Base-by-base conservation (phyloP, 1,140 invertebrate species). In the Galleria mellonella region DNA sequence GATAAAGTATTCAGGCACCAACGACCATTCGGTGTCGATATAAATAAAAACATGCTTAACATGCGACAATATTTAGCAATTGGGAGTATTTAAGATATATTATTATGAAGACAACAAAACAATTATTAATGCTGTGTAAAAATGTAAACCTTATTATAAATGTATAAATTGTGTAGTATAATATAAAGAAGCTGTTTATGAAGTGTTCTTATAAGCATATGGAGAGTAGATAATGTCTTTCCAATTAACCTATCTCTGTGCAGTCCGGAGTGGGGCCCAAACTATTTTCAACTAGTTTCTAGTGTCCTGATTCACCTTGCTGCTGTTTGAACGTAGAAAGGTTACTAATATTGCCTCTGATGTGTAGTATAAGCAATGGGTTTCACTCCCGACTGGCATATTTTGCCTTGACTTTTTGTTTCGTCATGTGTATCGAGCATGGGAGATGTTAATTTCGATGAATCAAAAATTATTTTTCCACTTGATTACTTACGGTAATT, bases 91-190 rank as follows among this genome's bases (percentile, higher is more conserved):
- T 84, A 84, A 66, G 76, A 46, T 84, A 81, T 82, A 74, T 79
- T 69, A 74, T 70, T 57, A 71, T 67, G 68, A 78, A 76, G 69
- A 82, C 72, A 76, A 78, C 70, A 72, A 78, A 77, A 84, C 74
- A 79, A 77, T 78, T 83, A 84, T 81, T 72, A 78, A 79, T 70
- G 74, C 73, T 81, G 70, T 85, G 76, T 85, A 84, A 84, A 84
- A 85, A 83, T 85, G 78, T 84, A 84, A 84, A 82, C 81, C 72
- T 82, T 37, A 72, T 62, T 71, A 77, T 75, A 79, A 83, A 79
- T 74, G 69, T 77, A 76, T 85, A 83, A 83, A 85, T 85, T 85
- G 69, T 85, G 76, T 85, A 83, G 81, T 83, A 70, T 84, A 83
- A 72, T 73, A 70, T 75, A 81, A 73, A 72, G 47, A 73, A 82